phyloP scores from a whole-genome alignment of 2,113 vertebrate genomes.

The Equus quagga region DNA sequence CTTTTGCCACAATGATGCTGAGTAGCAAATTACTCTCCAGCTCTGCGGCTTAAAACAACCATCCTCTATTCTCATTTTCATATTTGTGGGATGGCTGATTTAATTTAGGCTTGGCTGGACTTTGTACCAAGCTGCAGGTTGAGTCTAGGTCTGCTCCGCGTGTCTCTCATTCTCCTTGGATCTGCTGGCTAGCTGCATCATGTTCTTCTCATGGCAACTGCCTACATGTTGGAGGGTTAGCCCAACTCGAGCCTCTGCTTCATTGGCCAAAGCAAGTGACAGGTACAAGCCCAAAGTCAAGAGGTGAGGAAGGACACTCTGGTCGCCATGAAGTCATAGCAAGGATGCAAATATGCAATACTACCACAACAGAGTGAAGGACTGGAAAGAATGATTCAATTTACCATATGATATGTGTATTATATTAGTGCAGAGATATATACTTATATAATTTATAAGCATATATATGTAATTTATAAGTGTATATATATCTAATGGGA shows the following conservation, averaged over 20 bases:
- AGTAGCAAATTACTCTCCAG: neutral
- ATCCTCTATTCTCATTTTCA: neutral
- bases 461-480: neutral
- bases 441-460: neutral
- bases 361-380: neutral
- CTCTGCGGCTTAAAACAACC: neutral
- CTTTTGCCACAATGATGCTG: neutral
- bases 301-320: neutral
- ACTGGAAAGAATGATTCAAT: neutral
- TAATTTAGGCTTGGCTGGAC: neutral
- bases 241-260: neutral
- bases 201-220: neutral
- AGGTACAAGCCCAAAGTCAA: neutral
- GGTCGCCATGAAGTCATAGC: neutral
- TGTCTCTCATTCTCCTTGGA: neutral
- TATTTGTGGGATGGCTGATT: neutral
- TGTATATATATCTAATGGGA: neutral
- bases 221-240: neutral
- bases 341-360: neutral
- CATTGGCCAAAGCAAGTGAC: neutral
- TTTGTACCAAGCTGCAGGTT: neutral
- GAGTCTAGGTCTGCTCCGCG: neutral
- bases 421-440: neutral
- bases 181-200: neutral
- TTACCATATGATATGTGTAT: neutral